A percentile compares a stretch with the other conserved stretches of the same genome.
These are phyloP conservation scores for Abrostola triplasia DNA, from an alignment of 2,888 invertebrate species.

Conservation along the genomic window DNA sequence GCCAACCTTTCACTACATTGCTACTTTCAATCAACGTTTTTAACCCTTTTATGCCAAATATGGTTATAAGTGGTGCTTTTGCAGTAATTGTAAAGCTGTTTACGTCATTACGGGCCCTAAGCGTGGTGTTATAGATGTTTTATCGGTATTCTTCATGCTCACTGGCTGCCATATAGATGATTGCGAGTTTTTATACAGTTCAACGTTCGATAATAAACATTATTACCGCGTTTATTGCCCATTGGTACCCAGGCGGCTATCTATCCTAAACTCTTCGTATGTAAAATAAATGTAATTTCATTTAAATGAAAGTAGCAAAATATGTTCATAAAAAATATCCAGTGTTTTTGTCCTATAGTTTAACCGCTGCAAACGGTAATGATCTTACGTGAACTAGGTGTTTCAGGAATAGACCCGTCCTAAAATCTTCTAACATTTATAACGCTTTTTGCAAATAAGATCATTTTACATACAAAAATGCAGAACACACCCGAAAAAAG, in stretches of 20 bases:
- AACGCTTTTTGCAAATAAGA: too few species aligned
- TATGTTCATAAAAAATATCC: too few species aligned
- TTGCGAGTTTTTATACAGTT: constrained; percentile 42
- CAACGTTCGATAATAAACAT: constrained; percentile 44
- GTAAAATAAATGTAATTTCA: too few species aligned
- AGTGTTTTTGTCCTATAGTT: too few species aligned
- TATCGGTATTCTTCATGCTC: constrained; percentile 41
- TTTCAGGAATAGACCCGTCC: too few species aligned
- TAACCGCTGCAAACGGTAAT: too few species aligned
- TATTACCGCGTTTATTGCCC: constrained; percentile 11
- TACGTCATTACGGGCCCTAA: constrained; percentile 20
- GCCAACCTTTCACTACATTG: constrained; percentile 11
- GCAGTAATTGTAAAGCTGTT: constrained; percentile 8
- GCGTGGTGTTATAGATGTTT: constrained; percentile 12
- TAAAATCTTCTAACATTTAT: too few species aligned
- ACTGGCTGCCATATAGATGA: constrained; percentile 24
- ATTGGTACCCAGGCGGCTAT: too few species aligned
- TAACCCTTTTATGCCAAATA: constrained; percentile 22
- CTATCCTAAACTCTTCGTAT: too few species aligned
- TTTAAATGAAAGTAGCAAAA: too few species aligned
- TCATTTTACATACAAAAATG: too few species aligned
- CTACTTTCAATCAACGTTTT: constrained; percentile 20
- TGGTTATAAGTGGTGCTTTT: constrained; percentile 14
- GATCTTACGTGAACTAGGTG: too few species aligned
- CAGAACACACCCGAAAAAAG: constrained; percentile 6